Evolutionary conservation across 2,797 vertebrate species (phyloP), one percentile per base, ranked within the genome.

Genomic region (Falco novaeseelandiae): DNA sequence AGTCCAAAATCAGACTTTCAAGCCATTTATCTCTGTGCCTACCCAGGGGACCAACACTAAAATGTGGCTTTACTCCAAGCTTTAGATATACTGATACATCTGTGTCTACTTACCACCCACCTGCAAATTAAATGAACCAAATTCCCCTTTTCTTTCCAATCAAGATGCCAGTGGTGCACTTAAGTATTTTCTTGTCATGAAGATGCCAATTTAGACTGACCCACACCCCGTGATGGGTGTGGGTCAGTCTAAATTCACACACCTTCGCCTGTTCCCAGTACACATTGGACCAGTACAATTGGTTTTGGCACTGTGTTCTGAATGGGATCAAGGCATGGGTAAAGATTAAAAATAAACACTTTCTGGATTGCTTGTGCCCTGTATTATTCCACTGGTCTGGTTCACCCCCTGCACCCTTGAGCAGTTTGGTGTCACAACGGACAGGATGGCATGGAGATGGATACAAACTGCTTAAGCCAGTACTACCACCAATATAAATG

Each of bases 151-250:
- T 20, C 10, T 15, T 49, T 48, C 30, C 22, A 4, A 11, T 10
- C 8, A 20, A 25, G 49, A 46, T 36, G 36, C 4, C 30, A 46
- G 0, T 1, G 5, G 9, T 15, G 29, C 21, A 42, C 11, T 10
- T 0, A 54, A 38, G 4, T 14, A 5, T 55, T 54, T 65, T 44
- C 25, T 25, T 19, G 13, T 2, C 5, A 1, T 1, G 34, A 49
- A 23, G 9, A 6, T 42, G 10, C 3, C 63, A 66, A 6, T 46
- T 34, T 54, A 49, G 72, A 2, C 34, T 52, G 32, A 71, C 23
- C 48, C 16, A 10, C 34, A 25, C 4, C 19, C 26, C 0, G 0
- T 3, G 22, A 10, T 36, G 36, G 36, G 36, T 38, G 36, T 38
- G 36, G 36, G 36, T 38, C 36, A 38, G 36, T 38, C 36, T 38